Base-by-base conservation (phyloP, 2,888 invertebrate species). In the Abrostola tripartita region DNA sequence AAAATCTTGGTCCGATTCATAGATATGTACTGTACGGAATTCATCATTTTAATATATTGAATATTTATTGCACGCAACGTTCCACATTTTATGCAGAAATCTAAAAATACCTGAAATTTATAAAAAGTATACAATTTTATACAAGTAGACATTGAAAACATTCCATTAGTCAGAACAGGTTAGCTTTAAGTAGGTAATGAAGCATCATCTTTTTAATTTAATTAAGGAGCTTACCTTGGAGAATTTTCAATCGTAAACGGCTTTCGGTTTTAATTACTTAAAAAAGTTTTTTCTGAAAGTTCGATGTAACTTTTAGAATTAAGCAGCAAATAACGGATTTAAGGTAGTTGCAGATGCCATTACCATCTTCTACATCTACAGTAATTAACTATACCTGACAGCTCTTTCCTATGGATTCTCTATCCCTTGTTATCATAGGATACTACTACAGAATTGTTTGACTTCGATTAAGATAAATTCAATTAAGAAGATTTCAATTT, bases 371-470 rank as follows among this genome's bases (percentile, higher is more conserved):
- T n/a, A n/a, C n/a, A n/a, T n/a, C n/a, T n/a, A n/a, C n/a, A n/a
- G n/a, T n/a, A n/a, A n/a, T n/a, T n/a, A n/a, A n/a, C 24, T 24
- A 24, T 24, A 24, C n/a, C n/a, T 24, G 4, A 24, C 24, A 24
- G 24, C 24, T 24, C 24, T 84, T 81, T 82, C 73, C 61, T 63
- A 69, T 58, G 67, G 68, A 8, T 47, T 47, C 44, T 47, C 14
- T 65, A 60, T 59, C 67, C 66, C 68, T 74, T 81, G 75, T 86
- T 85, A 74, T 83, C 81, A 79, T 74, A 78, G 78, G 74, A 68
- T 65, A 61, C 71, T 61, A 69, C 52, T 71, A 75, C 72, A 61
- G 68, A 67, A 76, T 78, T 81, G 78, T 82, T 82, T 79, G 72
- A 76, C 78, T 81, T 81, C 66, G 68, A 82, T 80, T 47, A 50